phyloP scores from a whole-genome alignment of 2,113 vertebrate species.

The Protobothrops mucrosquamatus region DNA sequence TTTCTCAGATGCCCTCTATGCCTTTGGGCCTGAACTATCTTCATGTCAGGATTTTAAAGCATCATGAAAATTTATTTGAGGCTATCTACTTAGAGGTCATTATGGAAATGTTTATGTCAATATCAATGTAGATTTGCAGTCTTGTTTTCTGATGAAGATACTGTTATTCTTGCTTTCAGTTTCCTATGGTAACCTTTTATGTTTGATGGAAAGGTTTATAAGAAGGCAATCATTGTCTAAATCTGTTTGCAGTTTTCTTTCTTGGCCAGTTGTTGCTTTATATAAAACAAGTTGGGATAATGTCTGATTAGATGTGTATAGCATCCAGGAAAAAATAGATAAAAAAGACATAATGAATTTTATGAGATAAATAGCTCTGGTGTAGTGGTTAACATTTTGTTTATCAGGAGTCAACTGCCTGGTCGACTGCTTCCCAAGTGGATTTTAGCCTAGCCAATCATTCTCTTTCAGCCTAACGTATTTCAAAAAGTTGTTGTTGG shows the following conservation, averaged over 20 bases:
- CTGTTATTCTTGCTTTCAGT: background rate
- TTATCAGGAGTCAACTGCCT: too few relatives aligned
- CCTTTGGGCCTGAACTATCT: background rate
- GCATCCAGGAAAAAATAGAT: too few relatives aligned
- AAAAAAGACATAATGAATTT: too few relatives aligned
- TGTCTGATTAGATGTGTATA: background rate
- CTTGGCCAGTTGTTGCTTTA: background rate
- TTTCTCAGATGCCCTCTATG: background rate
- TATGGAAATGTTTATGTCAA: background rate
- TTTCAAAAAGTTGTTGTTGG: too few relatives aligned
- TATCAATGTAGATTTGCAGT: background rate
- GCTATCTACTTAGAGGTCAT: background rate
- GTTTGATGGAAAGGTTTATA: background rate
- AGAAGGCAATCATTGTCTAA: background rate
- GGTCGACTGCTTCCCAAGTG: too few relatives aligned
- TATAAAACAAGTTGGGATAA: background rate
- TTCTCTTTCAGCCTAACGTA: too few relatives aligned
- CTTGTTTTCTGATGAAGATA: background rate
- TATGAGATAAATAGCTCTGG: too few relatives aligned
- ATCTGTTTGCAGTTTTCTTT: background rate
- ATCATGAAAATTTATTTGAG: background rate
- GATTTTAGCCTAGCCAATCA: too few relatives aligned
- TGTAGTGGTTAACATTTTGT: too few relatives aligned
- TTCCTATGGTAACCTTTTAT: background rate
- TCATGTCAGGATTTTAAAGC: background rate